phyloP scores from a whole-genome alignment of 2,113 vertebrate species.

The Hydrolagus affinis region DNA sequence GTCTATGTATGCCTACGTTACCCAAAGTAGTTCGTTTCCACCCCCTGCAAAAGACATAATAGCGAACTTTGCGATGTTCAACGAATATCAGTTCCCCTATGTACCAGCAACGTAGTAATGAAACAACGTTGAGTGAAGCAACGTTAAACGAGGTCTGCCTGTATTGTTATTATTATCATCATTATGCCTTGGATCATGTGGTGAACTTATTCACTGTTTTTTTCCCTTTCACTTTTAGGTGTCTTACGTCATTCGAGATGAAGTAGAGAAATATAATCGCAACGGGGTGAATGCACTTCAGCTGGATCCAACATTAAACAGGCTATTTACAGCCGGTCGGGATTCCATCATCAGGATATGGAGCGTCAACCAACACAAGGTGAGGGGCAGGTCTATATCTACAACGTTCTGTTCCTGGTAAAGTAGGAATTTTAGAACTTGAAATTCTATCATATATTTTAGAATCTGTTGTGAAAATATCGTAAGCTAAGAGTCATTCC shows the following conservation, averaged over 20 bases:
- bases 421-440: neutral
- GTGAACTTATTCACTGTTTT: neutral
- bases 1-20: too few species aligned
- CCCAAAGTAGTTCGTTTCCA: too few species aligned
- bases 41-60: too few species aligned
- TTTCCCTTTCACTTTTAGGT: constrained; percentile 57
- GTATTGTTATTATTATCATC: too few species aligned
- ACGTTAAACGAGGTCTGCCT: too few species aligned
- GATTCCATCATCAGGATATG: constrained; percentile 98
- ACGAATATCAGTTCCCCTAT: neutral
- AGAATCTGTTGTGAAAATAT: neutral
- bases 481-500: too few species aligned
- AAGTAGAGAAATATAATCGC: constrained; percentile 93
- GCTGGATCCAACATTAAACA: constrained; percentile 83
- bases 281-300: constrained; percentile 96
- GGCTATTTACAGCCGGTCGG: constrained; percentile 90
- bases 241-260: constrained; percentile 95
- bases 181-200: neutral
- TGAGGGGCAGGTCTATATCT: constrained; percentile 39
- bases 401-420: neutral
- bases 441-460: neutral
- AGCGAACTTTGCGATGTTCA: too few species aligned
- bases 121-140: too few species aligned
- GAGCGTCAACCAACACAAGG: constrained; percentile 97
- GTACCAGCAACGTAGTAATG: too few species aligned